Percentiles rank a stretch among this genome's conserved stretches.
Evolutionary conservation across 2,113 vertebrate species (phyloP).

Genomic region (Phrynocephalus versicolor): DNA sequence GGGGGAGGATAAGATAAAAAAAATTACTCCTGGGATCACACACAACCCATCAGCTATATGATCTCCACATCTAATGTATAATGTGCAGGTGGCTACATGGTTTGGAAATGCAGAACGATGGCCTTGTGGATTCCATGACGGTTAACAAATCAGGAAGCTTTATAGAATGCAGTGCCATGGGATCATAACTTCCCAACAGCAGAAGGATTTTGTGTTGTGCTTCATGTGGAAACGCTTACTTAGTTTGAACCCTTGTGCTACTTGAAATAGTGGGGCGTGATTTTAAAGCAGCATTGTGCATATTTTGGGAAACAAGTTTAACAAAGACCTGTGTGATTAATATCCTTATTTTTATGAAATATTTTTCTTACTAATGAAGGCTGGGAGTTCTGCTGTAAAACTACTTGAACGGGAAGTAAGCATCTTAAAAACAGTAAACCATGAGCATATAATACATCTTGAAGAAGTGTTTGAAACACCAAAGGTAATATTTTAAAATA

Average conservation of each 20-base stretch:
- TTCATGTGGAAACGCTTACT: not conserved
- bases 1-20: no score
- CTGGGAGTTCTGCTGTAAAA: slow-evolving; percentile 82
- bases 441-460: slow-evolving; percentile 83
- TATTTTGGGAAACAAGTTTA: not conserved
- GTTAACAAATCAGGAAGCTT: no score
- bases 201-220: not conserved
- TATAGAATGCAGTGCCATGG: not conserved
- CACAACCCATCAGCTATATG: no score
- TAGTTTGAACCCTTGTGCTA: not conserved
- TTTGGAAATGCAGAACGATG: no score
- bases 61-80: no score
- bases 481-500: slow-evolving; percentile 70
- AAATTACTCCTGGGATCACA: no score
- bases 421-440: slow-evolving; percentile 83
- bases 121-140: not conserved
- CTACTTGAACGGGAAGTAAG: slow-evolving; percentile 83
- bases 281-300: not conserved
- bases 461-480: slow-evolving; percentile 83
- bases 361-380: slow-evolving; percentile 68
- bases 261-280: not conserved
- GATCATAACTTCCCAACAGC: not conserved
- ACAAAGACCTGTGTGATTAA: not conserved
- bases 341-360: slow-evolving; percentile 37
- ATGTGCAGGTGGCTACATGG: not conserved